Percentiles rank a stretch among this genome's conserved stretches.
Conservation (phyloP, 1,140 invertebrate genomes). For the Pogonognathellus flavescens region DNA sequence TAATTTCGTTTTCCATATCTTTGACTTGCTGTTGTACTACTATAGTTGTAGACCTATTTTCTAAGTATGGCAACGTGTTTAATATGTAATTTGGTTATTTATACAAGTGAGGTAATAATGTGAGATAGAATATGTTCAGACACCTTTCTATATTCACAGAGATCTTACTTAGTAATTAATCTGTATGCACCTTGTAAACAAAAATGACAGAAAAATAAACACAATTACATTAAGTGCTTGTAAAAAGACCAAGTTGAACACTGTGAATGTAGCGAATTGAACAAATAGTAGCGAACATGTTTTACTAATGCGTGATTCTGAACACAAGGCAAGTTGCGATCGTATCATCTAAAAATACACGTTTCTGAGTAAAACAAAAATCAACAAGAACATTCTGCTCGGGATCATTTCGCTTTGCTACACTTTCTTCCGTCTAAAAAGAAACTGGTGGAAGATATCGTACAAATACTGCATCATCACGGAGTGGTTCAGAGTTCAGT, state of each 20-base stretch:
- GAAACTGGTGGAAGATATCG: not conserved
- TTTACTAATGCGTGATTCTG: not conserved
- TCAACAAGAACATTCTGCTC: conserved; percentile 18
- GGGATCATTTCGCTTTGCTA: not conserved
- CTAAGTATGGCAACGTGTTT: no score
- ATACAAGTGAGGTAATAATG: no score
- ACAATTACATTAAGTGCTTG: conserved; percentile 29
- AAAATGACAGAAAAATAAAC: conserved; percentile 44
- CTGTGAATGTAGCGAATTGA: not conserved
- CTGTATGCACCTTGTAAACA: not conserved
- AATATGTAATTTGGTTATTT: no score
- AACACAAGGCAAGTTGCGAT: conserved; percentile 6
- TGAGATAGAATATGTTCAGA: no score
- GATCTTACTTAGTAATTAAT: no score
- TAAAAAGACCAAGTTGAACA: conserved; percentile 6
- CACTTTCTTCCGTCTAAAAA: not conserved
- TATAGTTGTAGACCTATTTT: no score
- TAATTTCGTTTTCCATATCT: no score
- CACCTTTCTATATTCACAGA: no score
- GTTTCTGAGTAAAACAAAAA: not conserved
- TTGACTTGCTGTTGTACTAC: no score
- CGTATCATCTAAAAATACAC: conserved; percentile 3
- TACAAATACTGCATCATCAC: not conserved
- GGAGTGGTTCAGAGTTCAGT: not conserved
- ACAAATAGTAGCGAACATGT: not conserved